Evolutionary conservation across 2,797 vertebrate genomes (phyloP).

Genomic region (Coendou prehensilis): DNA sequence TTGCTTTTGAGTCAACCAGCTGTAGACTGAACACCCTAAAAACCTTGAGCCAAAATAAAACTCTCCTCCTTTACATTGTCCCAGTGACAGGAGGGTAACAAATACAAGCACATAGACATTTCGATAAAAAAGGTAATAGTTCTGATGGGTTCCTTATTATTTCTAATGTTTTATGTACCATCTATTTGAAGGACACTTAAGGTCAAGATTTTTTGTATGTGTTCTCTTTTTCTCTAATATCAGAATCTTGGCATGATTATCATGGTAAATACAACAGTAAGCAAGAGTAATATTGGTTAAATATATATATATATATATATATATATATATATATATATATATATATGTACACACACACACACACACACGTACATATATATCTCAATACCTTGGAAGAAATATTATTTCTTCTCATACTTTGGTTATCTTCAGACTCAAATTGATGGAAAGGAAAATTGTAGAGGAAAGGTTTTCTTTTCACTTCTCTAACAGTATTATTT

Average conservation of each 20-base stretch:
- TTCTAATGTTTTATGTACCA: neutral
- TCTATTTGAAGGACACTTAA: neutral
- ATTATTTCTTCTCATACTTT: conserved; percentile 1
- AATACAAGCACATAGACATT: neutral
- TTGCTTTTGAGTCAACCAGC: neutral
- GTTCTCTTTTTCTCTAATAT: neutral
- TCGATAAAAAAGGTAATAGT: neutral
- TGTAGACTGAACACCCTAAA: neutral
- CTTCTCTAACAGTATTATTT: neutral
- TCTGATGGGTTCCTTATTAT: neutral
- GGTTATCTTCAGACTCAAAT: neutral
- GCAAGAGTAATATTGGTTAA: neutral
- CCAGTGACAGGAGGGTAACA: neutral
- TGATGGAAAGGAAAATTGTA: neutral
- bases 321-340: no score
- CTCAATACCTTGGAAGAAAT: neutral
- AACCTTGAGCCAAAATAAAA: neutral
- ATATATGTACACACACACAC: no score
- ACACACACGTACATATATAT: neutral
- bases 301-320: neutral
- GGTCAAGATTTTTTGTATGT: neutral
- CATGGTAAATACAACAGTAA: neutral
- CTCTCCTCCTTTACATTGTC: neutral
- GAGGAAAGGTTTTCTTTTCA: neutral
- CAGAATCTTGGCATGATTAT: neutral